Conservation (phyloP, 2,113 vertebrate species). For the Mola mola region DNA sequence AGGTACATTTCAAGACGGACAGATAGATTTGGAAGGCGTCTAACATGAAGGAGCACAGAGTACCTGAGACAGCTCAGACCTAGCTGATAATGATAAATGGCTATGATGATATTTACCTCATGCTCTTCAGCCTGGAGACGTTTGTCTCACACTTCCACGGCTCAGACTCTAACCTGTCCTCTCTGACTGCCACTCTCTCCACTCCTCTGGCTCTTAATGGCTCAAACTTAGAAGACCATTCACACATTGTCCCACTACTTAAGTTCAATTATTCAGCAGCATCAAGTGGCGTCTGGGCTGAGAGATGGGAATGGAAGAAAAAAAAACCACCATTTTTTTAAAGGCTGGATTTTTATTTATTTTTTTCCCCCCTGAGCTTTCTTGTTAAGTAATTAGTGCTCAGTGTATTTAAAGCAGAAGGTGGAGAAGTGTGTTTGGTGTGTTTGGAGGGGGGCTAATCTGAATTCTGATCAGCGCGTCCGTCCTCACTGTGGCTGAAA, state of each 20-base stretch:
- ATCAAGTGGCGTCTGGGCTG: slow-evolving; percentile 70
- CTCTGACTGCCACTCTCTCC: slow-evolving; percentile 42
- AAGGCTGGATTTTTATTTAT: slow-evolving; percentile 34
- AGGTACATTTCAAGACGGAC: background rate
- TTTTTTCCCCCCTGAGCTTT: slow-evolving; percentile 52
- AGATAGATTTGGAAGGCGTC: background rate
- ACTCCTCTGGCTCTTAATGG: too few relatives aligned
- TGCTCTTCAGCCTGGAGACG: slow-evolving; percentile 42
- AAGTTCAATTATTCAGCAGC: slow-evolving; percentile 74
- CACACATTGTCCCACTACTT: slow-evolving; percentile 79
- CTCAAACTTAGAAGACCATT: slow-evolving; percentile 49
- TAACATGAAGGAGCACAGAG: background rate
- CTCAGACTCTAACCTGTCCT: slow-evolving; percentile 31
- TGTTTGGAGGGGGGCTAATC: slow-evolving; percentile 85
- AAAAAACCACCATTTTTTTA: slow-evolving; percentile 44
- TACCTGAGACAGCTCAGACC: background rate
- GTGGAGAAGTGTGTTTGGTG: slow-evolving; percentile 40
- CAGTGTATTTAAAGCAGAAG: slow-evolving; percentile 88
- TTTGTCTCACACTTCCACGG: slow-evolving; percentile 13
- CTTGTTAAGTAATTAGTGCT: slow-evolving; percentile 71
- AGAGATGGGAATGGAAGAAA: slow-evolving; percentile 31
- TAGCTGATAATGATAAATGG: background rate
- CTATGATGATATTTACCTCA: slow-evolving; percentile 44
- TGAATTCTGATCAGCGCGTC: slow-evolving; percentile 93
- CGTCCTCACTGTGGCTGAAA: slow-evolving; percentile 81